Evolutionary conservation across 2,888 invertebrate species (phyloP), one percentile per base, ranked within the genome.

Genomic region (Frankliniella intonsa): DNA sequence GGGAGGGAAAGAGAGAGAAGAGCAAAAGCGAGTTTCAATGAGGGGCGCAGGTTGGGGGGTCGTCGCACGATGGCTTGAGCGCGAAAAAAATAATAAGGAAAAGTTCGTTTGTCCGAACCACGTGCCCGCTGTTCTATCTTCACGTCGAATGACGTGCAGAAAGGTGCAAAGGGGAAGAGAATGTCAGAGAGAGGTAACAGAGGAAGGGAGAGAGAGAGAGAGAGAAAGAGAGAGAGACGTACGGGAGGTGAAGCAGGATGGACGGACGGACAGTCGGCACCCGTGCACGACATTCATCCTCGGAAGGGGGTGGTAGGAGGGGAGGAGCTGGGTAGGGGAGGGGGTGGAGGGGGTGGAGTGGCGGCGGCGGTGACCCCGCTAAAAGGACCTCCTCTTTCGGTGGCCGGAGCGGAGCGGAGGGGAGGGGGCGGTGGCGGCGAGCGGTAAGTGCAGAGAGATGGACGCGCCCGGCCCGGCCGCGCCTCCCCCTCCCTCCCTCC

Each of bases 361-460:
- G 69, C 22, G 25, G 69, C 25, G 69, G 69, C 25, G 69, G 69
- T 76, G 69, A 76, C 69, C 69, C 69, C 22, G 69, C 69, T 76
- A 76, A 76, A 76, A 76, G 69, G 69, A 76, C 69, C 69, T 76
- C 69, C 69, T 76, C 69, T 25, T 76, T 25, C 55, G 38, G 38
- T 38, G 62, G 62, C 62, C 62, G 62, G 62, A 62, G 19, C 55
- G 55, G 55, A 12, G 51, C 55, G 55, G 55, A 12, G 69, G 69
- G 69, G 69, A 25, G 11, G 25, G 69, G 25, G 22, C 9, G 69
- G 69, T 25, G 69, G 69, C n/a, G 69, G 69, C 38, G 38, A 12
- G 55, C n/a, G 69, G 69, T 76, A 76, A 76, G 69, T 76, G 69
- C 69, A 76, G 22, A 22, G 69, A 76, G 69, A 76, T 76, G 69